Conservation (phyloP, 2,113 vertebrate genomes). For the Cyanistes caeruleus region DNA sequence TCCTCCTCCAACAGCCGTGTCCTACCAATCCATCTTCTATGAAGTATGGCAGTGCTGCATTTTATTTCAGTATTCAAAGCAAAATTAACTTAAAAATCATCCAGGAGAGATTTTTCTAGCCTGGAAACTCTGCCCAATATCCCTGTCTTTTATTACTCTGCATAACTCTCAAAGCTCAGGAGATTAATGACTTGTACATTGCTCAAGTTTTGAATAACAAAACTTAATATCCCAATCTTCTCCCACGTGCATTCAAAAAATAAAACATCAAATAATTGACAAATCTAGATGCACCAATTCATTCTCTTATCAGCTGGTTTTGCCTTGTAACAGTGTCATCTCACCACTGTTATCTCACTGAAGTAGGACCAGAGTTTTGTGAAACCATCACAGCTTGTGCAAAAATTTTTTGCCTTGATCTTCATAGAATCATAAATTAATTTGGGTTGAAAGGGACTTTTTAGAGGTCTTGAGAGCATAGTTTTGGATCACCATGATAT, state of each 20-base stretch:
- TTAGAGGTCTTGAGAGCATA: not conserved
- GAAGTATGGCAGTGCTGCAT: not conserved
- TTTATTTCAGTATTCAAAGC: not conserved
- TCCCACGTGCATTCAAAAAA: not conserved
- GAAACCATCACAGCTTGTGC: not conserved
- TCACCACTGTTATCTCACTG: not conserved
- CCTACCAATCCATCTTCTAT: not conserved
- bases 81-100: not conserved
- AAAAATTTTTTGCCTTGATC: not conserved
- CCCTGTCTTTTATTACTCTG: not conserved
- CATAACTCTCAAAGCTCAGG: not conserved
- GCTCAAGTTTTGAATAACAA: not conserved
- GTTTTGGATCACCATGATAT: not conserved
- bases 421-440: not conserved
- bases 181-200: not conserved
- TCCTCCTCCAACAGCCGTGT: not conserved
- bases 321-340: rapidly evolving
- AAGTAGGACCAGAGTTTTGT: not conserved
- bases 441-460: not conserved
- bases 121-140: not conserved
- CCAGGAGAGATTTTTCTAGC: not conserved
- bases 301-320: not conserved
- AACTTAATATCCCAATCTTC: not conserved
- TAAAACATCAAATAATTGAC: not conserved
- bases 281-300: not conserved